Conservation (phyloP, 2,797 vertebrate genomes). For the Coendou prehensilis region DNA sequence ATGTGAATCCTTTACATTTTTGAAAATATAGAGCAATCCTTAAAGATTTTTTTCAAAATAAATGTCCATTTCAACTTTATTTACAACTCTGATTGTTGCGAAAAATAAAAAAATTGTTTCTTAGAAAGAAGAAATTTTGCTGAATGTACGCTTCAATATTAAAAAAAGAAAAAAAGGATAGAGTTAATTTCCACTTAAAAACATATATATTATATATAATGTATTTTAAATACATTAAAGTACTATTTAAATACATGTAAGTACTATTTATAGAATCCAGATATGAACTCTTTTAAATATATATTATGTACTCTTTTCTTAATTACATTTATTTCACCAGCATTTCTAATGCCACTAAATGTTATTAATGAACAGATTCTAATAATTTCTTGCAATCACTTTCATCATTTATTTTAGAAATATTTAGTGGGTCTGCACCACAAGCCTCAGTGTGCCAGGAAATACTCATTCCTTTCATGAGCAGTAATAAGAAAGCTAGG, state of each 20-base stretch:
- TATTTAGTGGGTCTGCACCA: neutral
- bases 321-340: neutral
- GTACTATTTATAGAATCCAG: neutral
- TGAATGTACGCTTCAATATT: neutral
- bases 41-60: neutral
- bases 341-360: neutral
- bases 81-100: neutral
- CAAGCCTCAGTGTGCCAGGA: no score
- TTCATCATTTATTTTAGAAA: neutral
- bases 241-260: neutral
- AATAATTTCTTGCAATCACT: neutral
- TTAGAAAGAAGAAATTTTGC: neutral
- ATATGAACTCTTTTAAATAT: neutral
- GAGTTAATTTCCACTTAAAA: neutral
- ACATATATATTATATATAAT: neutral
- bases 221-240: neutral
- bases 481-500: neutral
- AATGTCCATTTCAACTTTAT: neutral
- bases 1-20: neutral
- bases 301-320: neutral
- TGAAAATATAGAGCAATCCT: conserved; percentile 1
- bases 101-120: neutral
- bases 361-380: neutral
- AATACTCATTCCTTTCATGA: neutral
- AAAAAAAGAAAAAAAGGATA: neutral